Base-by-base conservation (phyloP, 2,113 vertebrate genomes). In the Accipiter cooperii region DNA sequence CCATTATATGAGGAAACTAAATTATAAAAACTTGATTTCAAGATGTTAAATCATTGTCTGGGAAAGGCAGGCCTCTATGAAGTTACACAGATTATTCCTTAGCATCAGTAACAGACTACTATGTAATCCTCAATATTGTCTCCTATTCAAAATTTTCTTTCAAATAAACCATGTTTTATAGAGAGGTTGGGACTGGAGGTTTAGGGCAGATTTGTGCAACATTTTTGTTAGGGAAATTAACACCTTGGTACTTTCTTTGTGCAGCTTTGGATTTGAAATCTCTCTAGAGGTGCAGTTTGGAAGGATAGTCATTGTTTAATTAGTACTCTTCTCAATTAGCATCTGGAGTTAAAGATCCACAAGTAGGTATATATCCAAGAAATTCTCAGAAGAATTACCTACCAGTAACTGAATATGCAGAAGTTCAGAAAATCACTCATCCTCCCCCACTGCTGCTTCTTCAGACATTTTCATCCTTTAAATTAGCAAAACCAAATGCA, bases 301-400 rank as follows among this genome's bases (percentile, higher is more conserved):
- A 90, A 93, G 79, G 60, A 34, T 44, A 96, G 77, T 93, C 68
- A 78, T 92, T 91, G 58, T 95, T 96, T 96, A 95, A 96, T 96
- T 95, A 94, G 85, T 94, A 71, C n/a, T 90, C 17, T 13, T 79
- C 83, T 92, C 92, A 94, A 85, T 77, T 87, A 94, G 87, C 80
- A 80, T 91, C 79, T 94, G 57, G 84, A 95, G 47, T 82, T 94
- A 84, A 96, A 83, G 75, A 95, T 75, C 71, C 79, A 90, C 78
- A 82, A 79, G 75, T 44, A 90, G 60, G 38, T 91, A 74, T 74
- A 75, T 60, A 81, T 52, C 84, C 61, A 89, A 91, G n/a, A 92
- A 94, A 95, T 76, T 95, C 84, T 91, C 94, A 74, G 63, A 92
- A 93, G 90, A 88, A 90, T 87, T 94, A 47, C 46, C 40, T 86